Evolutionary conservation across 2,797 vertebrate species (phyloP).

Genomic region (Chloroceryle amazona): DNA sequence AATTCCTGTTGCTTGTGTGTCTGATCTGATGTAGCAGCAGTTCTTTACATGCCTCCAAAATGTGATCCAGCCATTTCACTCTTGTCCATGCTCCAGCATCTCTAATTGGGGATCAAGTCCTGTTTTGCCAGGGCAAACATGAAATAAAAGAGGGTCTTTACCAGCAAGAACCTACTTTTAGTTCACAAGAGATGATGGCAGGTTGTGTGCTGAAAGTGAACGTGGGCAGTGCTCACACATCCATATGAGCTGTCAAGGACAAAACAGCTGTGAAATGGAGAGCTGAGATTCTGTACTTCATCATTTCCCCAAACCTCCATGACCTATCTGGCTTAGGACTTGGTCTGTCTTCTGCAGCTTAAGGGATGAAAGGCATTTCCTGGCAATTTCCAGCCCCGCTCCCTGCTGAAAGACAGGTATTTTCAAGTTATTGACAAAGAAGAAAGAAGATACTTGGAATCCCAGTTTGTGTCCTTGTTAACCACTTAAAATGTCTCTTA

Average conservation of each 20-base stretch:
- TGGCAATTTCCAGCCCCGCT: neutral
- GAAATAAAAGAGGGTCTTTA: neutral
- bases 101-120: neutral
- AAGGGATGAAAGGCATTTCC: neutral
- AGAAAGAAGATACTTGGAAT: neutral
- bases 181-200: neutral
- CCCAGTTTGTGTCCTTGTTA: neutral
- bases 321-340: neutral
- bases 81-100: neutral
- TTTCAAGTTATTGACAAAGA: neutral
- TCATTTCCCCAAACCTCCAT: fast-evolving
- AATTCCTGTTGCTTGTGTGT: fast-evolving
- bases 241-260: neutral
- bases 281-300: neutral
- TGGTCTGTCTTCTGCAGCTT: neutral
- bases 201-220: fast-evolving
- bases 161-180: neutral
- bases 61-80: neutral
- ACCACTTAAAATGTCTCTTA: neutral
- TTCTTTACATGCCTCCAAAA: neutral
- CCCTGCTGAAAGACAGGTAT: neutral
- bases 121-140: neutral
- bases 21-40: neutral
- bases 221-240: fast-evolving
- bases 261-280: neutral